These are phyloP conservation scores for Chelmon rostratus DNA, from an alignment of 2,797 vertebrate species.

Conservation along the genomic window DNA sequence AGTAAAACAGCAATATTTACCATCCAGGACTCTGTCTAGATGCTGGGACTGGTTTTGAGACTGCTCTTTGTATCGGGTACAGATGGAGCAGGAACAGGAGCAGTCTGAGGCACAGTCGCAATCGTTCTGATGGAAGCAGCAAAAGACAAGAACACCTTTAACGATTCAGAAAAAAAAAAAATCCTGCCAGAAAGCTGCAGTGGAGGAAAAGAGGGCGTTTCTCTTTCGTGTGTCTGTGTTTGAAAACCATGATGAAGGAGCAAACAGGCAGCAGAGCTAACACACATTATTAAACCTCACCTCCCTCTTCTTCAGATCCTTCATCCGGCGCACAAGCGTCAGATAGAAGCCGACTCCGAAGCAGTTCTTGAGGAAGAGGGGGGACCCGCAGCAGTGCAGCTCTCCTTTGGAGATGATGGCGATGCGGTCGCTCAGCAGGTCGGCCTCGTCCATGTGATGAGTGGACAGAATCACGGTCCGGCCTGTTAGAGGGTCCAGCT, in stretches of 20 bases:
- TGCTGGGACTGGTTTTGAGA: constrained; percentile 71
- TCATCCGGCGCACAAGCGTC: constrained; percentile 90
- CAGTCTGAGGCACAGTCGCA: constrained; percentile 92
- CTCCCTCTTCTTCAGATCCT: constrained; percentile 81
- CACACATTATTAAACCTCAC: constrained; percentile 60
- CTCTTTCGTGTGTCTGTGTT: neutral
- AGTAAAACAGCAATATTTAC: constrained; percentile 78
- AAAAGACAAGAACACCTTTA: constrained; percentile 13
- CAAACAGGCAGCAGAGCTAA: neutral
- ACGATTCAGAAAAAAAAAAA: constrained; percentile 7
- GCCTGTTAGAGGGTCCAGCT: constrained; percentile 76
- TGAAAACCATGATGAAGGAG: neutral
- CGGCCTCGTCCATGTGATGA: constrained; percentile 99
- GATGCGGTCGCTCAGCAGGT: constrained; percentile 95
- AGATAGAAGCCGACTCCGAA: constrained; percentile 97
- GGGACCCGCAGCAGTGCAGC: constrained; percentile 94
- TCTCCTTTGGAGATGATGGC: constrained; percentile 96
- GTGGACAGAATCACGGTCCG: constrained; percentile 97
- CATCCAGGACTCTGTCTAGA: constrained; percentile 88
- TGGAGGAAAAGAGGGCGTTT: constrained; percentile 2
- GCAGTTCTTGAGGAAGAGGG: constrained; percentile 96
- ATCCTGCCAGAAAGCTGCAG: neutral
- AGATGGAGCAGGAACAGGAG: constrained; percentile 90
- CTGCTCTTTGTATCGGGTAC: constrained; percentile 84
- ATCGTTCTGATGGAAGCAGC: constrained; percentile 79